phyloP scores from a whole-genome alignment of 2,113 vertebrate species.

The Cyprinodon tularosa region DNA sequence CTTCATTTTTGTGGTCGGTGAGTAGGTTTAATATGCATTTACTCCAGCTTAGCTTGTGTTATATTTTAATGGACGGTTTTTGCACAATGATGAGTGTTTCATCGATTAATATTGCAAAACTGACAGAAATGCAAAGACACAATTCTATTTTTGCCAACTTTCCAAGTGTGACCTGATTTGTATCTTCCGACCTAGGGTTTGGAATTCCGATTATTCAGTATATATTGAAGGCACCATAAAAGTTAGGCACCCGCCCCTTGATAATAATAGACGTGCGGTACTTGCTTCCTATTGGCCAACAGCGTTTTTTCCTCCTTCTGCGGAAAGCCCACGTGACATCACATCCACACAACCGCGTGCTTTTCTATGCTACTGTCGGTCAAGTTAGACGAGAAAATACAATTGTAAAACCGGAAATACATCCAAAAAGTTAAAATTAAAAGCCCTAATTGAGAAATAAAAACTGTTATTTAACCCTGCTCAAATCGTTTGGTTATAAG shows the following conservation, averaged over 20 bases:
- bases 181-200: background rate
- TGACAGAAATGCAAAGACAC: background rate
- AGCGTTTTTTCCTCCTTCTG: conserved; percentile 6
- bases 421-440: background rate
- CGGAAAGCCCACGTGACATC: conserved; percentile 37
- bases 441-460: background rate
- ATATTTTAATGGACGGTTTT: background rate
- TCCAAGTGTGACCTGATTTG: background rate
- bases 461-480: background rate
- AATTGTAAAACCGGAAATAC: conserved; percentile 3
- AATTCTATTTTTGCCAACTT: background rate
- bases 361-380: conserved; percentile 18
- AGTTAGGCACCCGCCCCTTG: background rate
- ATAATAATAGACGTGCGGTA: too few species aligned
- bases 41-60: background rate
- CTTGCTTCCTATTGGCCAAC: conserved; percentile 27
- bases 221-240: background rate
- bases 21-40: background rate
- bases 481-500: background rate
- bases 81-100: background rate
- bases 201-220: background rate
- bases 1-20: background rate
- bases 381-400: conserved; percentile 35
- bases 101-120: background rate
- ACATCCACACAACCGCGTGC: conserved; percentile 65